Conservation (phyloP, 1,140 invertebrate species). For the Ooceraea biroi region DNA sequence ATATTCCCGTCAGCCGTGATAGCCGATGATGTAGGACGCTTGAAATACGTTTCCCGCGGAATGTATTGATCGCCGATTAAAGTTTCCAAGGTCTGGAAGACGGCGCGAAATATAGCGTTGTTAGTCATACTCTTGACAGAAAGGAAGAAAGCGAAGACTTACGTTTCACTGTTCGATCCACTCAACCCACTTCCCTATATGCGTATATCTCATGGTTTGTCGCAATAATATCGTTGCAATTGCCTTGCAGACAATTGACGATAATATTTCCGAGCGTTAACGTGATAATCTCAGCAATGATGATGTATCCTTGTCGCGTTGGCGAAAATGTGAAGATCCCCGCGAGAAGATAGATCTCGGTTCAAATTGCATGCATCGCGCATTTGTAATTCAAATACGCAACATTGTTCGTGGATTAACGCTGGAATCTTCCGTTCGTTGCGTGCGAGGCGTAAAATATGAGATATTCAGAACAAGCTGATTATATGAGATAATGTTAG, state of each 20-base stretch:
- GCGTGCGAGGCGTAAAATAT: conserved; percentile 24
- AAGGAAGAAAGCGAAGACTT: not conserved
- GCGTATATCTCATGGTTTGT: not conserved
- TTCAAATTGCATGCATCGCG: conserved; percentile 31
- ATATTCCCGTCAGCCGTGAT: conserved; percentile 7
- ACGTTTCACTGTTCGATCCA: not conserved
- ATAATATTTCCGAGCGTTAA: conserved; percentile 40
- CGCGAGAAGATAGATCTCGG: conserved; percentile 12
- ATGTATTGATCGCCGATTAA: conserved; percentile 25
- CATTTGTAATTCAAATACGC: conserved; percentile 54
- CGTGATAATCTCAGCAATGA: conserved; percentile 32
- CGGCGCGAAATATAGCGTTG: not conserved
- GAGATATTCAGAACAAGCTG: not conserved
- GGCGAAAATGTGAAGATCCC: conserved; percentile 55
- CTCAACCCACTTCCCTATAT: not conserved
- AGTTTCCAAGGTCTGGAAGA: conserved; percentile 17
- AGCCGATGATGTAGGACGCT: conserved; percentile 25
- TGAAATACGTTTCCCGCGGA: conserved; percentile 9
- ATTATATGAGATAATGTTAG: conserved; percentile 19
- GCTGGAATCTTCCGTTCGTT: conserved; percentile 30
- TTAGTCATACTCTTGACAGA: not conserved
- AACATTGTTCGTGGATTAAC: conserved; percentile 26
- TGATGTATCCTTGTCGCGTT: conserved; percentile 43
- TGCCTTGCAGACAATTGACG: not conserved
- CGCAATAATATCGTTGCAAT: conserved; percentile 10